Percentiles rank a stretch among this genome's conserved stretches.
Conservation (phyloP, 1,140 invertebrate species). For the Zaprionus gabonicus region DNA sequence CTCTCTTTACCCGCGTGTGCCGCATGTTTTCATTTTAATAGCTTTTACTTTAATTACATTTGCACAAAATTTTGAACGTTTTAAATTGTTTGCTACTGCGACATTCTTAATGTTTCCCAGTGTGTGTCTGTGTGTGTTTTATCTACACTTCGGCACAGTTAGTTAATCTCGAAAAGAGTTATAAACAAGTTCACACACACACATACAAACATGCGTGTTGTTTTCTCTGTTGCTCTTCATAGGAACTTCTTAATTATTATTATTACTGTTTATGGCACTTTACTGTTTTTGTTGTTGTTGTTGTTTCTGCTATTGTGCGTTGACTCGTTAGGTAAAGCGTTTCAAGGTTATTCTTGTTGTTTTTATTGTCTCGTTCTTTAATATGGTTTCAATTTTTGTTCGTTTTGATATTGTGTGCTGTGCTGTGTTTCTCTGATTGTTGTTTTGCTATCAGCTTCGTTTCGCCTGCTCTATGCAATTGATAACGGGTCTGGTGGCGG, state of each 20-base stretch:
- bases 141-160: not conserved
- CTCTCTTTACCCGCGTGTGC: constrained; percentile 12
- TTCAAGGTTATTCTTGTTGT: constrained; percentile 54
- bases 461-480: constrained; percentile 35
- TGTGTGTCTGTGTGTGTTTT: constrained; percentile 1
- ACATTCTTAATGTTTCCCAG: constrained; percentile 6
- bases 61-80: constrained; percentile 21
- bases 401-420: constrained; percentile 27
- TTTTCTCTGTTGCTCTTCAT: constrained; percentile 29
- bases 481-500: not conserved
- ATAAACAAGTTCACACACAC: constrained; percentile 1
- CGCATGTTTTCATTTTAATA: constrained; percentile 25
- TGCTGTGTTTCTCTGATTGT: constrained; percentile 49
- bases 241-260: constrained; percentile 35
- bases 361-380: constrained; percentile 7
- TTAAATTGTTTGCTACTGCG: constrained; percentile 22
- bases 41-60: constrained; percentile 40
- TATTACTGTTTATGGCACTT: constrained; percentile 59
- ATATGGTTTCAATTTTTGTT: constrained; percentile 31
- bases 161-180: constrained; percentile 8
- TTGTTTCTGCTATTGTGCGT: constrained; percentile 1
- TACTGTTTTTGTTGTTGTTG: constrained; percentile 25
- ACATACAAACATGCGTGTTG: not conserved
- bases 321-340: constrained; percentile 26
- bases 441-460: constrained; percentile 60